A percentile compares a stretch with the other conserved stretches of the same genome.
Conservation (phyloP, 2,888 invertebrate species). For the Ophion ellenae region DNA sequence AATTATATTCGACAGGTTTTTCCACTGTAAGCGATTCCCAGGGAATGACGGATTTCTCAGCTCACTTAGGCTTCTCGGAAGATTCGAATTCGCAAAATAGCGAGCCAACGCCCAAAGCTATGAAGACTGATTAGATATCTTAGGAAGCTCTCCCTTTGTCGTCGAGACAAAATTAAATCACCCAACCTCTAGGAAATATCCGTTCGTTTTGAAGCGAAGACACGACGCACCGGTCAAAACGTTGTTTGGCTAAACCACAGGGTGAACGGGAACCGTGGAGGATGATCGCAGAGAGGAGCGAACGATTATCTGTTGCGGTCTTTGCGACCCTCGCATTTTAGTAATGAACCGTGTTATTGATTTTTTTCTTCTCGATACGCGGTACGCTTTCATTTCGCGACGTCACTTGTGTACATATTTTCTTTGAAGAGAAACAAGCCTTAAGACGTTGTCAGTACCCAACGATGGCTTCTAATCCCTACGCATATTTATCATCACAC, state of each 20-base stretch:
- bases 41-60: conserved; percentile 94
- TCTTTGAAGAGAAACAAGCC: conserved; percentile 38
- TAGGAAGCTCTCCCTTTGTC: conserved; percentile 13
- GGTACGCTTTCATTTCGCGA: conserved; percentile 41
- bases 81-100: conserved; percentile 96
- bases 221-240: conserved; percentile 10
- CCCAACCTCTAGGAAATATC: not conserved
- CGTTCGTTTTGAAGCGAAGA: conserved; percentile 25
- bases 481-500: conserved; percentile 39
- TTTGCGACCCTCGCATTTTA: conserved; percentile 32
- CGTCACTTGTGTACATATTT: conserved; percentile 57
- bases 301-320: not conserved
- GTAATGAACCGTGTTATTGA: conserved; percentile 41
- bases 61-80: conserved; percentile 94
- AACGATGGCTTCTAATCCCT: conserved; percentile 38
- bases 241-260: conserved; percentile 3
- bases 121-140: conserved; percentile 89
- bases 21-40: conserved; percentile 96
- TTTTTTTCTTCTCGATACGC: conserved; percentile 29
- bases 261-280: not conserved
- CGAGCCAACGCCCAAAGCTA: conserved; percentile 90
- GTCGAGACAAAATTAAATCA: conserved; percentile 1
- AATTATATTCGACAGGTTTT: conserved; percentile 87
- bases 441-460: conserved; percentile 19
- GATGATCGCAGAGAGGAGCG: conserved; percentile 1